Evolutionary conservation across 2,888 invertebrate species (phyloP), one percentile per base, ranked within the genome.

Genomic region (Nezara viridula): DNA sequence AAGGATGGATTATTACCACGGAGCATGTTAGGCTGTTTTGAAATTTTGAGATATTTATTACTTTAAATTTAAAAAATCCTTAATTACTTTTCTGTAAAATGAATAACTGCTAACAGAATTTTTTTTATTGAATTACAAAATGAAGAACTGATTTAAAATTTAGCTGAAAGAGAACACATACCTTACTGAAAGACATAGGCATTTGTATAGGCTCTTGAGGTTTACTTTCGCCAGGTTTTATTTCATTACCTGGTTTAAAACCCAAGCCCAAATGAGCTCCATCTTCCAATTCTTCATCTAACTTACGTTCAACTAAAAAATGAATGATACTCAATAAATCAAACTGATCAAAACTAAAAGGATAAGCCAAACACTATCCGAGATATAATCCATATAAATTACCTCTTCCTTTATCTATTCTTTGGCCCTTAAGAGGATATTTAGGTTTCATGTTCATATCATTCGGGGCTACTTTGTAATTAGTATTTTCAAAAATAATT

Each of bases 401-500:
- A 90, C 91, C 91, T 91, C 91, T 91, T 66, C 90, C 91, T 90
- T 92, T 92, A 50, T 92, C 92, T 32, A 91, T 91, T 86, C 92
- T 91, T 89, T 91, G 91, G 6, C 66, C 77, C 89, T 91, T 94
- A 27, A 93, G 92, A 5, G 93, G 92, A 92, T 95, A 95, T 92
- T 95, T 95, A 86, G 95, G 37, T 92, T 96, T 96, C 90, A 95
- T 94, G 50, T 94, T 94, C 90, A 94, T 92, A 89, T 94, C 91
- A 50, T 86, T 95, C 32, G 96, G 95, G 89, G 95, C 95, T 91
- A 96, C 95, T 92, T 97, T 97, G 92, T 96, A 97, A 93, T 98
- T 98, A 2, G 97, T 98, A 92, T 98, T 98, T 92, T 98, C 98
- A 92, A 98, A 98, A 91, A 98, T 97, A 88, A 98, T 96, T 0